These are phyloP conservation scores for Sciurus vulgaris DNA, from an alignment of 2,797 vertebrate species.

Conservation along the genomic window DNA sequence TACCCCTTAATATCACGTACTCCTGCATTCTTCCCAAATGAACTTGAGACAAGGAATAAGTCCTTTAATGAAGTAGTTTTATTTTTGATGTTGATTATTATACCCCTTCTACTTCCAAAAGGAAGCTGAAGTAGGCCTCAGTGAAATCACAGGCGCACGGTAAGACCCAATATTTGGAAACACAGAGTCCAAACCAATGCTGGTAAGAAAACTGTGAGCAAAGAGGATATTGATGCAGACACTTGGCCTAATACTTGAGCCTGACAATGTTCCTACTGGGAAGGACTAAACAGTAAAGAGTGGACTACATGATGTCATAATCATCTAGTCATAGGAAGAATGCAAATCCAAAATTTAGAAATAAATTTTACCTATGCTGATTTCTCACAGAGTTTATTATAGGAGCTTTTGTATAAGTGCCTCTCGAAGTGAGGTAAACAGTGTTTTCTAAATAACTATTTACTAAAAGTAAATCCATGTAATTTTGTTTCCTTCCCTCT, in stretches of 20 bases:
- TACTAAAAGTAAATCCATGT: neutral
- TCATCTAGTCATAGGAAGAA: neutral
- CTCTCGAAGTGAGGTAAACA: neutral
- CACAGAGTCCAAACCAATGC: neutral
- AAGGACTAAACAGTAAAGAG: neutral
- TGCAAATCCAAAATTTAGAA: neutral
- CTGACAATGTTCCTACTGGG: neutral
- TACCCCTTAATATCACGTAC: neutral
- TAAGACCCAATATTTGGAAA: neutral
- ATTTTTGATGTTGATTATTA: constrained; percentile 12
- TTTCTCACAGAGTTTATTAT: constrained; percentile 11
- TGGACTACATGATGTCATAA: neutral
- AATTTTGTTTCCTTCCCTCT: neutral
- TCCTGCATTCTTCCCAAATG: neutral
- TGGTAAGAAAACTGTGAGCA: neutral
- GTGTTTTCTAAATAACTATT: constrained; percentile 49
- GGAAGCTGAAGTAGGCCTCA: constrained; percentile 3
- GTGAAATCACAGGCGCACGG: neutral
- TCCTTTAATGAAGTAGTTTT: neutral
- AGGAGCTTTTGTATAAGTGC: neutral
- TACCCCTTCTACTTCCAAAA: constrained; percentile 4
- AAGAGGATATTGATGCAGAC: neutral
- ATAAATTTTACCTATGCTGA: neutral
- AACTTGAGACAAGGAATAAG: neutral
- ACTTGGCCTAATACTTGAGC: neutral